Evolutionary conservation across 1,140 invertebrate species (phyloP).

Genomic region (Ostrea denselamellosa): DNA sequence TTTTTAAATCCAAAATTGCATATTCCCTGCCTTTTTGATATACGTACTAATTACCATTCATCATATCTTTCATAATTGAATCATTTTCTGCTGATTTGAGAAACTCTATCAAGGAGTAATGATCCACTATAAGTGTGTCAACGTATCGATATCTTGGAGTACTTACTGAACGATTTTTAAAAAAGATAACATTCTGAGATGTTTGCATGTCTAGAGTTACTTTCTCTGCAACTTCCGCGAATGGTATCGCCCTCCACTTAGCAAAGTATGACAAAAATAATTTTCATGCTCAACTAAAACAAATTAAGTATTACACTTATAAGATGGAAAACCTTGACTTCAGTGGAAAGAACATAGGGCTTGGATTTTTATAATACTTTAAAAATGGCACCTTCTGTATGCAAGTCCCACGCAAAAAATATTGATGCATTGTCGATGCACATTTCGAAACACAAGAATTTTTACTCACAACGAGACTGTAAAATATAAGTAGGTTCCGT

Average conservation of each 20-base stretch:
- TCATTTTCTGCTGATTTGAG: background rate
- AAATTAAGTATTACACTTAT: background rate
- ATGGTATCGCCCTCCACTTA: background rate
- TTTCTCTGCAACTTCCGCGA: background rate
- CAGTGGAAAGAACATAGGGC: background rate
- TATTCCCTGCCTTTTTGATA: too few relatives aligned
- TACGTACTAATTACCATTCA: too few relatives aligned
- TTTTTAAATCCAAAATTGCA: too few relatives aligned
- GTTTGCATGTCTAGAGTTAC: slow-evolving; percentile 20
- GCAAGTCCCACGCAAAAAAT: too few relatives aligned
- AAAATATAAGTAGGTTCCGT: too few relatives aligned
- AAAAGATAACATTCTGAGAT: background rate
- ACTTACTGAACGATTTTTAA: background rate
- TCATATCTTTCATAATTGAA: background rate
- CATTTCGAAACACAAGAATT: too few relatives aligned
- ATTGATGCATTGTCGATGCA: too few relatives aligned
- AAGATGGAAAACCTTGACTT: background rate
- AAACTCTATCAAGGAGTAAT: background rate
- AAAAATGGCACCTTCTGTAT: background rate
- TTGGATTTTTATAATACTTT: background rate
- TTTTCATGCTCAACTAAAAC: background rate
- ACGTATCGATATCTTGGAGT: background rate
- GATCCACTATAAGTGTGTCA: background rate
- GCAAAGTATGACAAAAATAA: background rate
- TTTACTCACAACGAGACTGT: too few relatives aligned